Evolutionary conservation across 2,797 vertebrate species (phyloP).

Genomic region (Agapornis canus): DNA sequence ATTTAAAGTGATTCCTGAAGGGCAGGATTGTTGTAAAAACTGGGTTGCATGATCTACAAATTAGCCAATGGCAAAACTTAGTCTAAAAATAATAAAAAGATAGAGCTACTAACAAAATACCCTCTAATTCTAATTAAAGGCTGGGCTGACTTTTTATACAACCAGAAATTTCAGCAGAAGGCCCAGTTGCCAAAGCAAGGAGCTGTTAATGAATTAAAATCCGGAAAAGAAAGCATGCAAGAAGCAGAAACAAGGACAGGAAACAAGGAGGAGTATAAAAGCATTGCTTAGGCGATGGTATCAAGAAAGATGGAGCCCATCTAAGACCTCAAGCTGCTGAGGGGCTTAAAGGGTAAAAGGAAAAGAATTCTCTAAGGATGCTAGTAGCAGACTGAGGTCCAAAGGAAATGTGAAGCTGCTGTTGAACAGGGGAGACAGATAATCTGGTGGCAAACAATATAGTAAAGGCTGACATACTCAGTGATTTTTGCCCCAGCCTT

Average conservation of each 20-base stretch:
- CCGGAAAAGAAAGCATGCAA: not conserved
- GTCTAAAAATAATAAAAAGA: not conserved
- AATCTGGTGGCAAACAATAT: not conserved
- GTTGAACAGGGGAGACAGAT: not conserved
- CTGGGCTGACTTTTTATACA: not conserved
- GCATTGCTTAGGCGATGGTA: not conserved
- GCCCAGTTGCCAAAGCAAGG: not conserved
- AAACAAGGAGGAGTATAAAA: not conserved
- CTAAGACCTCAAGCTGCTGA: not conserved
- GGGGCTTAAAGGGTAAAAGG: not conserved
- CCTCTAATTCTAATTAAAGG: not conserved
- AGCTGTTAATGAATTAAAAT: not conserved
- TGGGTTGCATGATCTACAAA: not conserved
- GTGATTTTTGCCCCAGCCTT: not conserved
- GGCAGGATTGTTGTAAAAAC: not conserved
- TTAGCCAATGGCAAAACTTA: not conserved
- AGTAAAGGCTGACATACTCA: not conserved
- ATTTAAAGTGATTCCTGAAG: not conserved
- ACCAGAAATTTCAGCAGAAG: not conserved
- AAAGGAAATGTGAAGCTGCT: not conserved
- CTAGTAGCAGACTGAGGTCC: not conserved
- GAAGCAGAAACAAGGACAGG: not conserved
- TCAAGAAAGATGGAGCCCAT: not conserved
- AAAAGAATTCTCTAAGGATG: not conserved
- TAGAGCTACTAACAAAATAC: not conserved